Base-by-base conservation (phyloP, 2,888 invertebrate species). In the Yponomeuta evonymella region DNA sequence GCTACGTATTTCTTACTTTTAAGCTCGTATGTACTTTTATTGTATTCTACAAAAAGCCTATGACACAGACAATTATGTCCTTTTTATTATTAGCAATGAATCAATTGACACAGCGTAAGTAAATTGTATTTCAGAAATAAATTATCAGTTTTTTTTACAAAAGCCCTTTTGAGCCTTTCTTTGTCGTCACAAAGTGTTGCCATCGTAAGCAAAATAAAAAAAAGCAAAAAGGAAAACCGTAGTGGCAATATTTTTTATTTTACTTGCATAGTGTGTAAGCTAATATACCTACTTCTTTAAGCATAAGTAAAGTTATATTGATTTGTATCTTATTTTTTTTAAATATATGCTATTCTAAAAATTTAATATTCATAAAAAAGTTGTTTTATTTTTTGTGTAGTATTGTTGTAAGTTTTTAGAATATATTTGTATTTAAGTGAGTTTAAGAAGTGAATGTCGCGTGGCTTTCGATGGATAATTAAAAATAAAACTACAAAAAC, bases 241-340 rank as follows among this genome's bases (percentile, higher is more conserved):
- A 15, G 51, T 58, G 51, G 51, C 51, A 58, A 58, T 58, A 58
- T 58, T 58, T 58, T 58, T 58, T 58, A 58, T 73, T 72, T 71
- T 73, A 72, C 65, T 70, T 70, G 23, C 36, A 10, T 70, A 70
- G 70, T 70, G 33, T 11, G 63, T 70, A 70, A 70, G 70, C 36
- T 62, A 63, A 33, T 62, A 62, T 63, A 63, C 43, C 36, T 43
- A 43, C 75, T 74, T 75, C 72, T 82, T 83, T 83, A 80, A 84
- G 85, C 81, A 84, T 86, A 84, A 78, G 80, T 82, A 79, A 85
- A 80, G 82, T 84, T 83, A 83, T 79, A 81, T 86, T 85, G 64
- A 82, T 80, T 81, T 86, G 85, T 88, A 87, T 78, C 83, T 79
- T 87, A 86, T 87, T 88, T 87, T 84, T 86, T 86, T 83, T 80